Conservation (phyloP, 2,797 vertebrate genomes). For the Scleropages formosus region DNA sequence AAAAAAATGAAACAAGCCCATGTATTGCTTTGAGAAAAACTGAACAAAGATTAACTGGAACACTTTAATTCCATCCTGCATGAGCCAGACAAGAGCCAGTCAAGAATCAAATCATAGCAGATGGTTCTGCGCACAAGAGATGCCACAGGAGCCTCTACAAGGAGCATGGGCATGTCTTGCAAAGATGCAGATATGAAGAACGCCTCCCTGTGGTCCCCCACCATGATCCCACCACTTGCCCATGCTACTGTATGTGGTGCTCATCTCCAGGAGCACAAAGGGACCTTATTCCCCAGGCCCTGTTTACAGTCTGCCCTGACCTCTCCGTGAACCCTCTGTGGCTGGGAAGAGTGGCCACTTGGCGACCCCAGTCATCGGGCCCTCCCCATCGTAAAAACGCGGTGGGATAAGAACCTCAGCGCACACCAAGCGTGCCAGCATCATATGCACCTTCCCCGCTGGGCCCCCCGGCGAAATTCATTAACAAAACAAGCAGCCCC, state of each 20-base stretch:
- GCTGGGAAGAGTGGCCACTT: slow-evolving; percentile 61
- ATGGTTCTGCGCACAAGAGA: not conserved
- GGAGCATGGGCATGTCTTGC: too few relatives aligned
- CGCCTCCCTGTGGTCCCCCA: not conserved
- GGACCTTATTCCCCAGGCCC: slow-evolving; percentile 13
- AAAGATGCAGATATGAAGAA: too few relatives aligned
- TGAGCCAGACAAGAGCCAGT: not conserved
- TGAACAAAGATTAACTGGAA: not conserved
- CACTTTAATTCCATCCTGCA: not conserved
- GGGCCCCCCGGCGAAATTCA: slow-evolving; percentile 13
- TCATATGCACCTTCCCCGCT: not conserved
- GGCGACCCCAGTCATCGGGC: slow-evolving; percentile 65
- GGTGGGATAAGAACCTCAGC: not conserved
- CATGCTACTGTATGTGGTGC: not conserved
- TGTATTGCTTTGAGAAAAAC: not conserved
- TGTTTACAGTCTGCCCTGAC: slow-evolving; percentile 56
- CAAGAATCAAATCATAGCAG: not conserved
- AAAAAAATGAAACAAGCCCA: not conserved
- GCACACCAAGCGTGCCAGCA: slow-evolving; percentile 10
- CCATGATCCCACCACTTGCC: not conserved
- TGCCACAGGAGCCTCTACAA: not conserved
- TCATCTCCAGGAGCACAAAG: slow-evolving; percentile 11
- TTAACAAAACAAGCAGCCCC: slow-evolving; percentile 16
- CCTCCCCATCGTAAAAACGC: slow-evolving; percentile 68
- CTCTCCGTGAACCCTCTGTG: slow-evolving; percentile 68